These are phyloP conservation scores for Leucosticte australis DNA, from an alignment of 2,113 vertebrate species.

Conservation along the genomic window DNA sequence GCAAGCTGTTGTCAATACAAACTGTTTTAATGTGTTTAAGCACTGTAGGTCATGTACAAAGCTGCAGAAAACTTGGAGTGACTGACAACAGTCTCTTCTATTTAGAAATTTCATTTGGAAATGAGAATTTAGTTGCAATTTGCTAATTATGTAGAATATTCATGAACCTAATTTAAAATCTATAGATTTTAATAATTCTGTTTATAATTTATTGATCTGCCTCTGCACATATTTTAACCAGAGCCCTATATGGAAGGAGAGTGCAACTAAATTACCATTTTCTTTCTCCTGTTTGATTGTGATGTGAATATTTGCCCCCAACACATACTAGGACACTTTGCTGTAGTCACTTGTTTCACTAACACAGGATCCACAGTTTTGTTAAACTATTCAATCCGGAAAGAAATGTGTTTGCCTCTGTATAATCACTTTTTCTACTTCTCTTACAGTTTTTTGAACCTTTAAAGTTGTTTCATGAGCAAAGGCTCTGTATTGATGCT, in stretches of 20 bases:
- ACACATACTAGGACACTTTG: background rate
- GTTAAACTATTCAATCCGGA: background rate
- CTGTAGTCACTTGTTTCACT: background rate
- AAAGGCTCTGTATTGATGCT: background rate
- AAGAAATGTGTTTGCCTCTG: background rate
- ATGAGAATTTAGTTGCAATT: background rate
- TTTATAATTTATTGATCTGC: background rate
- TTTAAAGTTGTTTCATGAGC: background rate
- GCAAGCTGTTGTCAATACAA: background rate
- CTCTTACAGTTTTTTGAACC: background rate
- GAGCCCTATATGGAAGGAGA: background rate
- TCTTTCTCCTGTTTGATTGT: background rate
- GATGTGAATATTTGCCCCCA: background rate
- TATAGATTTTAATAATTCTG: background rate
- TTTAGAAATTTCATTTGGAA: background rate
- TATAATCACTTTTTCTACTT: background rate
- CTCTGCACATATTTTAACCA: background rate
- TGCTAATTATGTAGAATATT: background rate
- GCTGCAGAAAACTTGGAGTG: background rate
- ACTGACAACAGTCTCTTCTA: background rate
- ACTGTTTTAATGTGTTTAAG: background rate
- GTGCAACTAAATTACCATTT: background rate
- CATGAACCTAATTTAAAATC: background rate
- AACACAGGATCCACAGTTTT: background rate
- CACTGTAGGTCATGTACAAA: background rate